Evolutionary conservation across 2,797 vertebrate genomes (phyloP).

Genomic region (Hyperoplus lanceolatus): DNA sequence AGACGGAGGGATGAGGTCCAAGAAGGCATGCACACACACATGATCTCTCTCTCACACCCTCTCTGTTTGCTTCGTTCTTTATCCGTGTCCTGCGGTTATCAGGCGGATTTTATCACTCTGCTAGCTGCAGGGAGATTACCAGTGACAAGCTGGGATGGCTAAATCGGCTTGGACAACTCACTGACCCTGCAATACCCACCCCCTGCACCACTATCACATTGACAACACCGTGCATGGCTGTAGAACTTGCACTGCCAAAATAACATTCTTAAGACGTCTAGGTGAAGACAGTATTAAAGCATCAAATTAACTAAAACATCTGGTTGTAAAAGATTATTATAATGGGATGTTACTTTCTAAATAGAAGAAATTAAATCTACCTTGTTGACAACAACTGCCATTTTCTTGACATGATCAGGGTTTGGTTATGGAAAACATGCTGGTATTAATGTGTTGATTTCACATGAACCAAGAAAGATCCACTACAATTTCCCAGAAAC

Average conservation of each 20-base stretch:
- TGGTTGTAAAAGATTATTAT: not conserved
- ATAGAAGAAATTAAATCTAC: not conserved
- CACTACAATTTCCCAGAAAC: slow-evolving; percentile 18
- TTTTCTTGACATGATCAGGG: not conserved
- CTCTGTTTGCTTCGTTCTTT: slow-evolving; percentile 52
- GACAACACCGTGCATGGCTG: slow-evolving; percentile 70
- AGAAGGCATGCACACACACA: slow-evolving; percentile 31
- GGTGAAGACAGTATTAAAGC: slow-evolving; percentile 13
- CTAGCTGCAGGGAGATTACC: slow-evolving; percentile 79
- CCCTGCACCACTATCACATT: slow-evolving; percentile 59
- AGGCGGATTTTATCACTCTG: slow-evolving; percentile 69
- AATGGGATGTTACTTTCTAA: not conserved
- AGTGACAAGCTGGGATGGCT: slow-evolving; percentile 81
- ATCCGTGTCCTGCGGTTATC: slow-evolving; percentile 69
- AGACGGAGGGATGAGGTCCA: slow-evolving; percentile 44
- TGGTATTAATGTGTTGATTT: slow-evolving; percentile 4
- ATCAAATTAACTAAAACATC: not conserved
- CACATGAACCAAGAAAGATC: not conserved
- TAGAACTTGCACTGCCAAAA: slow-evolving; percentile 46
- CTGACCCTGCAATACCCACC: slow-evolving; percentile 63
- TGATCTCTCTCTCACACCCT: slow-evolving; percentile 60
- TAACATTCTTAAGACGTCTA: slow-evolving; percentile 40
- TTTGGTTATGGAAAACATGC: not conserved
- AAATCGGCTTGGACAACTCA: slow-evolving; percentile 82
- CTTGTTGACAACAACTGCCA: not conserved